Conservation (phyloP, 2,888 invertebrate genomes). For the Prenolepis imparis region DNA sequence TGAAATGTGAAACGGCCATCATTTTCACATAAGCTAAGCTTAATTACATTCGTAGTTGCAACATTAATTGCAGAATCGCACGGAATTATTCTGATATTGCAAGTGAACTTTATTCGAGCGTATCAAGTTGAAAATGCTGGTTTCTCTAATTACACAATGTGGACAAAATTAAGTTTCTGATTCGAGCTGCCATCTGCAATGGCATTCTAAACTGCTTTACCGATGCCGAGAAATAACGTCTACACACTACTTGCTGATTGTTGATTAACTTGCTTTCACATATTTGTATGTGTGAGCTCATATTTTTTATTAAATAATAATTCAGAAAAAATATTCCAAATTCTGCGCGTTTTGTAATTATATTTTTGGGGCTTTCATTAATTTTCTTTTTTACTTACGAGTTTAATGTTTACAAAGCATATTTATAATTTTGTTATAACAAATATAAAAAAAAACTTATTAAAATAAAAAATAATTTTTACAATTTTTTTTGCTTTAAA, state of each 20-base stretch:
- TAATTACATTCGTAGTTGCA: constrained; percentile 51
- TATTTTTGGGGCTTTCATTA: neutral
- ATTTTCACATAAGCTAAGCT: constrained; percentile 3
- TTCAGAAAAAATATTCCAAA: neutral
- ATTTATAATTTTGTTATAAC: neutral
- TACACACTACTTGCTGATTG: constrained; percentile 38
- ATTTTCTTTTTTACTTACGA: neutral
- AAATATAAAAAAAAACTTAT: neutral
- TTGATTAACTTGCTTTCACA: constrained; percentile 25
- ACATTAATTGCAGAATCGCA: constrained; percentile 33
- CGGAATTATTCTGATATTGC: constrained; percentile 46
- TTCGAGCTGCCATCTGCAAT: constrained; percentile 76
- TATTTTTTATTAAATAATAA: neutral
- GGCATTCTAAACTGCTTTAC: constrained; percentile 67
- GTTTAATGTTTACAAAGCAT: neutral
- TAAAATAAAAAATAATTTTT: neutral
- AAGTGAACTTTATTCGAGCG: constrained; percentile 38
- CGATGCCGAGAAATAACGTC: constrained; percentile 72
- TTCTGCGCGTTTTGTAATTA: neutral
- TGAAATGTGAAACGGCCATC: constrained; percentile 30
- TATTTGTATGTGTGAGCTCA: neutral
- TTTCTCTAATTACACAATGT: constrained; percentile 47
- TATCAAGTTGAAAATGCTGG: constrained; percentile 35
- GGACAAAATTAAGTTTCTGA: constrained; percentile 44
- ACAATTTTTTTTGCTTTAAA: neutral